Percentiles rank a stretch among this genome's conserved stretches.
phyloP scores from a whole-genome alignment of 2,797 vertebrate genomes.

The Bovichtus variegatus region DNA sequence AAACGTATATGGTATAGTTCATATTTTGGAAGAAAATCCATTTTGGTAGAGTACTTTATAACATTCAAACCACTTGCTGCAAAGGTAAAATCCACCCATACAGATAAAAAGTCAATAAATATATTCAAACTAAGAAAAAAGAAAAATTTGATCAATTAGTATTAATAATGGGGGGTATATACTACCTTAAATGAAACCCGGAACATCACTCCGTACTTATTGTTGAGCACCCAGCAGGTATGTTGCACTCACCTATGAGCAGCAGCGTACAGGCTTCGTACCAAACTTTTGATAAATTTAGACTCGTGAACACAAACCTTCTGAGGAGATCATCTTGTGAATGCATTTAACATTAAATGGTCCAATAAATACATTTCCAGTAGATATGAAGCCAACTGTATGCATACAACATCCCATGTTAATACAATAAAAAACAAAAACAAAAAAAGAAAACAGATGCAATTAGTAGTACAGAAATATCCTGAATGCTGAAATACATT shows the following conservation, averaged over 20 bases:
- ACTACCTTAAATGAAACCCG: constrained; percentile 21
- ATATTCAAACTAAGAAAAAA: constrained; percentile 31
- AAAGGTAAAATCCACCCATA: constrained; percentile 31
- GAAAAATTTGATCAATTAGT: not conserved
- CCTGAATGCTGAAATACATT: constrained; percentile 73
- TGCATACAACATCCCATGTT: constrained; percentile 35
- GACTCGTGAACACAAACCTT: too few species aligned
- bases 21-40: constrained; percentile 61
- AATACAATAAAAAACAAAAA: constrained; percentile 9
- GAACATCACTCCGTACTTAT: constrained; percentile 15
- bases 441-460: constrained; percentile 12
- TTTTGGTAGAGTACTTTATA: constrained; percentile 66
- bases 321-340: too few species aligned
- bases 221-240: constrained; percentile 8
- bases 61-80: constrained; percentile 67
- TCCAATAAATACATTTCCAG: constrained; percentile 47
- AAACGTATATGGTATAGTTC: constrained; percentile 33
- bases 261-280: constrained; percentile 35
- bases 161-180: constrained; percentile 13
- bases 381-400: constrained; percentile 18
- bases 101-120: constrained; percentile 46
- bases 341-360: constrained; percentile 26
- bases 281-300: not conserved
- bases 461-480: constrained; percentile 35
- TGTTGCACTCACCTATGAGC: constrained; percentile 20